Percentiles rank a stretch among this genome's conserved stretches.
phyloP scores from a whole-genome alignment of 2,113 vertebrate genomes.

The Lasiurus cinereus region DNA sequence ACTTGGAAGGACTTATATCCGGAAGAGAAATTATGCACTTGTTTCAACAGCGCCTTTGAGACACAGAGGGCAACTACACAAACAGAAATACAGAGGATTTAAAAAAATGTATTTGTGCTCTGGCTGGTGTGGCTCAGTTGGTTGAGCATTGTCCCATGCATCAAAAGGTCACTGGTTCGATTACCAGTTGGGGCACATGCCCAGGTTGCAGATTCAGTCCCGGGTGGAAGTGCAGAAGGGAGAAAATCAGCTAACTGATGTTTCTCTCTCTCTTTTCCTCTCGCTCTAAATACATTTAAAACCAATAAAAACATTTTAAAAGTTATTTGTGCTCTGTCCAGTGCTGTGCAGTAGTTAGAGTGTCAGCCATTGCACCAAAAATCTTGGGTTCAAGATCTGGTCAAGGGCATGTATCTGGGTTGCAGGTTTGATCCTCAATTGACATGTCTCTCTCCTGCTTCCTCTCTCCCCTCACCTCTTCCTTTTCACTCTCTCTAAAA shows the following conservation, averaged over 20 bases:
- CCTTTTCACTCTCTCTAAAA: no score
- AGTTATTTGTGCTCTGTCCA: no score
- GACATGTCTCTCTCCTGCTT: no score
- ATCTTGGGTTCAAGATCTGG: no score
- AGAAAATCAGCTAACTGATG: background rate
- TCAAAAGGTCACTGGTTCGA: background rate
- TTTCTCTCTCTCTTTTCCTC: background rate
- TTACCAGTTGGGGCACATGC: background rate
- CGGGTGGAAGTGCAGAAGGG: background rate
- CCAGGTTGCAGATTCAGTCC: background rate
- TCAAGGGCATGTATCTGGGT: no score
- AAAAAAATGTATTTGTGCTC: background rate
- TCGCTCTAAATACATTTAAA: no score
- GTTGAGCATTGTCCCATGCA: background rate
- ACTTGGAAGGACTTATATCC: constrained; percentile 31
- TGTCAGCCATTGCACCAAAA: no score
- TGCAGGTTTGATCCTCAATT: no score
- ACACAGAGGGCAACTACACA: background rate
- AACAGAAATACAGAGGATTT: background rate
- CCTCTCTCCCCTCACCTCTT: no score
- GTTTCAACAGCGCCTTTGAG: background rate
- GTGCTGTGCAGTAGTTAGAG: no score
- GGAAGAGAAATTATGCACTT: constrained; percentile 31
- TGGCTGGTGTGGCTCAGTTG: background rate
- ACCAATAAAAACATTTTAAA: background rate